phyloP scores from a whole-genome alignment of 2,113 vertebrate species.

The Pseudorectes ferrugineus region DNA sequence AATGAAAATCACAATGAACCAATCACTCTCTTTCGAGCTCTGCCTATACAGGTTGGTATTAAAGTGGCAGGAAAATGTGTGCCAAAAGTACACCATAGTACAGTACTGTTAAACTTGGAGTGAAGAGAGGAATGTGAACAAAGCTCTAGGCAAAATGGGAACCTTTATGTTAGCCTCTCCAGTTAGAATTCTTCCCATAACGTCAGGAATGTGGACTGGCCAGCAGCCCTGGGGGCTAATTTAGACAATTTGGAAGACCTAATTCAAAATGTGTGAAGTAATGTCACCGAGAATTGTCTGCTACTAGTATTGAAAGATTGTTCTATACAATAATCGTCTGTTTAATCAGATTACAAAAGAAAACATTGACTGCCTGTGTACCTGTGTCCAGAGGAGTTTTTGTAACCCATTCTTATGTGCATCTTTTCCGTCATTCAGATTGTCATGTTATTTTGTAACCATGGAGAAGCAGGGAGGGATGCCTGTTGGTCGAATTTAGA shows the following conservation, averaged over 20 bases:
- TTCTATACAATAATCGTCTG: not conserved
- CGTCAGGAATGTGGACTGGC: not conserved
- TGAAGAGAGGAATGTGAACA: not conserved
- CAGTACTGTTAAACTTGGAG: not conserved
- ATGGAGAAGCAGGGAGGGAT: slow-evolving; percentile 48
- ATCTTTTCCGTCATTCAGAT: slow-evolving; percentile 35
- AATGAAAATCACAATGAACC: not conserved
- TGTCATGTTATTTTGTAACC: slow-evolving; percentile 61
- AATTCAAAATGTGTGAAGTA: not conserved
- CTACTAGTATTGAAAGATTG: not conserved
- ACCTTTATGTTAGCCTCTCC: not conserved
- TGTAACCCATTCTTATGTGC: slow-evolving; percentile 30
- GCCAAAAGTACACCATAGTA: not conserved
- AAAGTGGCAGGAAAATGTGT: not conserved
- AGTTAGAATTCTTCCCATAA: not conserved
- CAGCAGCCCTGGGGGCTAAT: not conserved
- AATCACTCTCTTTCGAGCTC: not conserved
- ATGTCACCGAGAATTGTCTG: not conserved
- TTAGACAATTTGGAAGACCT: not conserved
- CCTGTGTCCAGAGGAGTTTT: slow-evolving; percentile 27
- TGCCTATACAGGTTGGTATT: not conserved
- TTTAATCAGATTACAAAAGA: not conserved
- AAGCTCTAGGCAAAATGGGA: not conserved
- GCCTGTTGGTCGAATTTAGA: slow-evolving; percentile 57
- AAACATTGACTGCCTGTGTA: not conserved